phyloP scores from a whole-genome alignment of 2,113 vertebrate species.

The Hyperopisus bebe region DNA sequence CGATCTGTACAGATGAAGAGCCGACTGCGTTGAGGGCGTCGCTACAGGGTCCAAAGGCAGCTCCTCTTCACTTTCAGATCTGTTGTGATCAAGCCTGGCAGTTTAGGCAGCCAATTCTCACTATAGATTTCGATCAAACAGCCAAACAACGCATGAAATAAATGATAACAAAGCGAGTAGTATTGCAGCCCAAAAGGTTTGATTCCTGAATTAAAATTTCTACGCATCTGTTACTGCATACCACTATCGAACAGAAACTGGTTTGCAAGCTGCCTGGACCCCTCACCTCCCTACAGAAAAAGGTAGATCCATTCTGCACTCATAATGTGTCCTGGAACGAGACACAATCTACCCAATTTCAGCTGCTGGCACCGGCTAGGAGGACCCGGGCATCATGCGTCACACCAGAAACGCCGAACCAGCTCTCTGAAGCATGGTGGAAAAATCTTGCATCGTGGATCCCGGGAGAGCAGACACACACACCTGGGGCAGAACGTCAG shows the following conservation, averaged over 20 bases:
- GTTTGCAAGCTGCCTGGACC: neutral
- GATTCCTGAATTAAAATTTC: neutral
- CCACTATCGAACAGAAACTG: neutral
- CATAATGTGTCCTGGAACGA: neutral
- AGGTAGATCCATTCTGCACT: neutral
- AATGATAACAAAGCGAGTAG: slow-evolving; percentile 19
- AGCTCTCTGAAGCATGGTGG: neutral
- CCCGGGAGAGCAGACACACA: neutral
- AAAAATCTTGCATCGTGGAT: neutral
- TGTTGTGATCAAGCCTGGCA: neutral
- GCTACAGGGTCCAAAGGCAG: neutral
- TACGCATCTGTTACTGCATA: neutral
- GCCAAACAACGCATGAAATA: neutral
- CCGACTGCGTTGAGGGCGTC: too few species aligned
- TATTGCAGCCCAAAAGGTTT: neutral
- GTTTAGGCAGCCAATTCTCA: neutral
- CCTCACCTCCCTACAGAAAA: neutral
- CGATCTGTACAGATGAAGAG: neutral
- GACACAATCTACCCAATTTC: neutral
- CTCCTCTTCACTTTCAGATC: neutral
- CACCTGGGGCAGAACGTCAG: neutral
- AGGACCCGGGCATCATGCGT: neutral
- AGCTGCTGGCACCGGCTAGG: neutral
- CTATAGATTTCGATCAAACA: neutral
- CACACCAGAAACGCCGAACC: neutral